Conservation (phyloP, 2,797 vertebrate genomes). For the Fringilla coelebs region DNA sequence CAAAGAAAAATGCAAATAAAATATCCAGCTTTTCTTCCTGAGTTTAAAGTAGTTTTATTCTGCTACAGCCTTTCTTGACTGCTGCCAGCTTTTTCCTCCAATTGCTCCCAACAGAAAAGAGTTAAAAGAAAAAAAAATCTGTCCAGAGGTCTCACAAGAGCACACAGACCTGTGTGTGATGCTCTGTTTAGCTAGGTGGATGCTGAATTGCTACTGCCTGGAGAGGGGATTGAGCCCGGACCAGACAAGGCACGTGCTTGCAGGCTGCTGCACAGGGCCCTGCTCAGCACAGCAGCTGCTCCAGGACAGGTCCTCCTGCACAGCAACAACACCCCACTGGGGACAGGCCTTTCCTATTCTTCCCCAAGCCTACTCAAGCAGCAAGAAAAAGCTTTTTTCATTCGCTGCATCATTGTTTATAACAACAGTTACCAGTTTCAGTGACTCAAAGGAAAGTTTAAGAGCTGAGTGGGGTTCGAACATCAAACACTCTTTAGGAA, state of each 20-base stretch:
- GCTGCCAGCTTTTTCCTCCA: neutral
- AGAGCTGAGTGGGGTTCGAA: neutral
- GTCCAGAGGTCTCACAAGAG: neutral
- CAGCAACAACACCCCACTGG: neutral
- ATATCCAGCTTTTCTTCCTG: neutral
- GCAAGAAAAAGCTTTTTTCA: neutral
- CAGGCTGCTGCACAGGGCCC: neutral
- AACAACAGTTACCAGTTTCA: neutral
- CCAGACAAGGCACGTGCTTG: neutral
- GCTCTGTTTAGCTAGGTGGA: neutral
- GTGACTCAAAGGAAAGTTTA: neutral
- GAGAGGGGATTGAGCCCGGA: neutral
- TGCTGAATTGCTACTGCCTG: neutral
- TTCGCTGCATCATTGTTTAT: neutral
- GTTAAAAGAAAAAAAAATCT: neutral
- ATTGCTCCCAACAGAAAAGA: neutral
- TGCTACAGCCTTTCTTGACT: neutral
- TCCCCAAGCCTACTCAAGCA: neutral
- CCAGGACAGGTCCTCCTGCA: neutral
- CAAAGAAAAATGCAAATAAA: neutral
- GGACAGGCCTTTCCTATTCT: neutral
- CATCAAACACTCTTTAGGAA: neutral
- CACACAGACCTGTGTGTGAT: neutral
- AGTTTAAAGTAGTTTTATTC: neutral
- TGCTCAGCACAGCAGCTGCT: neutral